Evolutionary conservation across 2,113 vertebrate species (phyloP).

Genomic region (Tragelaphus scriptus): DNA sequence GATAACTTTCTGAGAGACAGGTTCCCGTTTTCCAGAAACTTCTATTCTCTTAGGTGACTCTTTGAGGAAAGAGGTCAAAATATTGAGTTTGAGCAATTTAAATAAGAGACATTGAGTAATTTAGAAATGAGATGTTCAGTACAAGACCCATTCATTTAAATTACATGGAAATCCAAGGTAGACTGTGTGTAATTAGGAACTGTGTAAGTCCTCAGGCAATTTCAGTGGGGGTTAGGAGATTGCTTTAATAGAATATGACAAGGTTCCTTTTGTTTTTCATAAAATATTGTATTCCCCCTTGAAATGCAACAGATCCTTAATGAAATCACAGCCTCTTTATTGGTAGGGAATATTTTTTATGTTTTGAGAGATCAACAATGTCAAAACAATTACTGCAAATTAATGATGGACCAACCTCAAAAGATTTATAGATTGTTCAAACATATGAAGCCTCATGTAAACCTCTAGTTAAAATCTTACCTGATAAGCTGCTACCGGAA

Average conservation of each 20-base stretch:
- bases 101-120: conserved; percentile 64
- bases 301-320: conserved; percentile 62
- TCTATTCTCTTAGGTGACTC: conserved; percentile 44
- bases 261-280: conserved; percentile 69
- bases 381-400: conserved; percentile 65
- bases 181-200: conserved; percentile 61
- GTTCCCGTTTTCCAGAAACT: not conserved
- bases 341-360: conserved; percentile 43
- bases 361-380: conserved; percentile 59
- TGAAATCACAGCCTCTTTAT: conserved; percentile 64
- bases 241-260: conserved; percentile 71
- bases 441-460: not conserved
- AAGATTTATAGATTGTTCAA: conserved; percentile 45
- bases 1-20: conserved; percentile 22
- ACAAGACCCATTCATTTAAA: conserved; percentile 74
- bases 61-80: conserved; percentile 63
- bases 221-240: conserved; percentile 57
- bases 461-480: conserved; percentile 11
- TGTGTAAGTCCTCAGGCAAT: conserved; percentile 48
- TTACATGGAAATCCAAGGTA: conserved; percentile 66
- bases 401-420: conserved; percentile 40
- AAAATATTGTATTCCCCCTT: conserved; percentile 64
- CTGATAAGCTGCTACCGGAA: not conserved
- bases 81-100: conserved; percentile 65
- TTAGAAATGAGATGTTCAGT: conserved; percentile 59